Evolutionary conservation across 2,797 vertebrate species (phyloP).

Genomic region (Acanthopagrus latus): DNA sequence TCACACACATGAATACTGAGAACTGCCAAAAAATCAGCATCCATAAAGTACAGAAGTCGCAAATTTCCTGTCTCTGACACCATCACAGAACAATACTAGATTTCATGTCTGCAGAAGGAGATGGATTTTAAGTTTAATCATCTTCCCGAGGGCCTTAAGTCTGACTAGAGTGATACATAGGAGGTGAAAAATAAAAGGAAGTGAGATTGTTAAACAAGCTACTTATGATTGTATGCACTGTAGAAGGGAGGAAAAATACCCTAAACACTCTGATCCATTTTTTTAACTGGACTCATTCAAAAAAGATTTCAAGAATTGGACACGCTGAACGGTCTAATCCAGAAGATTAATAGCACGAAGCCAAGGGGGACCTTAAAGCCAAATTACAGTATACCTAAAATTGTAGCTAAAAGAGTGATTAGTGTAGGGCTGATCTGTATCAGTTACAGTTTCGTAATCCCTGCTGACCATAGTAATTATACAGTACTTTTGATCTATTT

Average conservation of each 20-base stretch:
- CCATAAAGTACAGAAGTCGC: background rate
- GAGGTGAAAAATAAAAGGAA: constrained; percentile 40
- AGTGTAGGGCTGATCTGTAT: constrained; percentile 82
- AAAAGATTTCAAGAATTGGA: constrained; percentile 68
- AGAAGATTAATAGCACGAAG: constrained; percentile 79
- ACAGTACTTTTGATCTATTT: constrained; percentile 80
- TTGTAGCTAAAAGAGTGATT: constrained; percentile 80
- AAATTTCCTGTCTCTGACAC: constrained; percentile 1
- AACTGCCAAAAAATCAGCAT: background rate
- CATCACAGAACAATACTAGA: background rate
- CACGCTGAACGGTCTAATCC: constrained; percentile 76
- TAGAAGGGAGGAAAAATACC: constrained; percentile 26
- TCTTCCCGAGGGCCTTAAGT: constrained; percentile 21
- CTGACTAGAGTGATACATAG: constrained; percentile 25
- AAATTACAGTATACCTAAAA: constrained; percentile 78
- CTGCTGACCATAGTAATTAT: constrained; percentile 83
- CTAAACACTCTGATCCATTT: constrained; percentile 43
- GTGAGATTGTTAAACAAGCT: constrained; percentile 44
- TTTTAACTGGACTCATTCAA: constrained; percentile 52
- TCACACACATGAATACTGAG: background rate
- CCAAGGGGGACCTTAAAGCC: constrained; percentile 77
- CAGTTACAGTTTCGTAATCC: constrained; percentile 82
- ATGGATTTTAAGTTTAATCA: constrained; percentile 31
- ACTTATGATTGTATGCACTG: constrained; percentile 19
- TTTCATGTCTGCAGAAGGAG: background rate